Evolutionary conservation across 1,140 invertebrate species (phyloP), one percentile per base, ranked within the genome.

Genomic region (Drosophila kepulauana): DNA sequence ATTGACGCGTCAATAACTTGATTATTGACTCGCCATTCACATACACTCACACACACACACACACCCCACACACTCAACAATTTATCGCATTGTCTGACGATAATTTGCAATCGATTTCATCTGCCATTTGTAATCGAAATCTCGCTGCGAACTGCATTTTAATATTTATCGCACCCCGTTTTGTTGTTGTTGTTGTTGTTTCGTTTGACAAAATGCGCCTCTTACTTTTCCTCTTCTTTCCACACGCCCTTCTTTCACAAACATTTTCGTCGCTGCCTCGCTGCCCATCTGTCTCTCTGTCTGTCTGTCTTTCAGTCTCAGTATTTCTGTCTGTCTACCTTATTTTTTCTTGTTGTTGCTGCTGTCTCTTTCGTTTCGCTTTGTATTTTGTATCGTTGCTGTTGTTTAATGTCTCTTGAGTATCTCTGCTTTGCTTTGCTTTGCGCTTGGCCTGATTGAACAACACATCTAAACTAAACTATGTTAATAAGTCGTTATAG

Each of bases 361-460:
- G 61, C 43, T 16, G 51, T 77, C 45, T 77, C 45, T 75, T 67
- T 43, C 63, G 63, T 72, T 48, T 74, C 67, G 65, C 57, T 79
- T 64, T 79, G 78, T 63, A 41, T 66, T 59, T 66, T 67, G 52
- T 80, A 65, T 52, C 65, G 78, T 67, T 61, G 73, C 35, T 58
- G 46, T 71, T 75, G 71, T 70, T 74, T 74, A 62, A 69, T 74
- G 71, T 74, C 65, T 68, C 70, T 73, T 68, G 70, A 68, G 71
- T 74, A 61, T 74, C 35, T 59, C 11, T 16, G 15, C n/a, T 57
- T 73, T 73, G 41, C 20, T 71, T 81, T 82, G 75, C 65, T 75
- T 82, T 72, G 69, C 82, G 79, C 75, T 82, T 82, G 79, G 79
- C 81, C 81, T 80, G 81, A 84, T 85, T 85, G 81, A 25, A 25